Evolutionary conservation across 2,888 invertebrate genomes (phyloP), one percentile per base, ranked within the genome.

Genomic region (Pseudeuparius sepicola): DNA sequence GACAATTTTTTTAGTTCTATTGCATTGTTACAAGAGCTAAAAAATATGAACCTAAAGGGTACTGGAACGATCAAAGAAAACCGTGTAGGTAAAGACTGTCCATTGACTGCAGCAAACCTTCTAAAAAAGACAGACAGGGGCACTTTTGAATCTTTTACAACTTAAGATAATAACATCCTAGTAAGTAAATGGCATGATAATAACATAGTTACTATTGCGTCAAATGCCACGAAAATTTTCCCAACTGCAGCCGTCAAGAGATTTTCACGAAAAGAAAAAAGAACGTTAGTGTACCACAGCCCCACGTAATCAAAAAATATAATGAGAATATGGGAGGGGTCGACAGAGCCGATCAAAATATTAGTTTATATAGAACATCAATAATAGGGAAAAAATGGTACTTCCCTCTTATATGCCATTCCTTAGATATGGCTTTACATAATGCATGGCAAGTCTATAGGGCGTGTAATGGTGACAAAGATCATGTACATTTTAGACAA

Each of bases 351-450:
- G n/a, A n/a, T n/a, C n/a, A n/a, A n/a, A n/a, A n/a, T n/a, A n/a
- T n/a, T n/a, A n/a, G n/a, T n/a, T n/a, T n/a, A n/a, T n/a, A n/a
- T n/a, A n/a, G n/a, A n/a, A n/a, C 36, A 12, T 29, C 33, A 2
- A 47, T 51, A 1, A 40, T 51, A 34, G 48, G 47, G 9, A 51
- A 50, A 36, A 50, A 52, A 18, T 49, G 48, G 45, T 51, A 53
- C 40, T 48, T 51, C 32, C 43, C 45, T 14, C 31, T 51, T 12
- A 32, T 51, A 24, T 27, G n/a, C n/a, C n/a, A n/a, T n/a, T n/a
- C n/a, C n/a, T n/a, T n/a, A n/a, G n/a, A n/a, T n/a, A n/a, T n/a
- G n/a, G n/a, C n/a, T n/a, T n/a, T n/a, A n/a, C n/a, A n/a, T n/a
- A n/a, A n/a, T n/a, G n/a, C n/a, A n/a, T 47, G 49, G 48, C 44